These are phyloP conservation scores for Hypolimnas misippus DNA, from an alignment of 2,888 invertebrate genomes.

Conservation along the genomic window DNA sequence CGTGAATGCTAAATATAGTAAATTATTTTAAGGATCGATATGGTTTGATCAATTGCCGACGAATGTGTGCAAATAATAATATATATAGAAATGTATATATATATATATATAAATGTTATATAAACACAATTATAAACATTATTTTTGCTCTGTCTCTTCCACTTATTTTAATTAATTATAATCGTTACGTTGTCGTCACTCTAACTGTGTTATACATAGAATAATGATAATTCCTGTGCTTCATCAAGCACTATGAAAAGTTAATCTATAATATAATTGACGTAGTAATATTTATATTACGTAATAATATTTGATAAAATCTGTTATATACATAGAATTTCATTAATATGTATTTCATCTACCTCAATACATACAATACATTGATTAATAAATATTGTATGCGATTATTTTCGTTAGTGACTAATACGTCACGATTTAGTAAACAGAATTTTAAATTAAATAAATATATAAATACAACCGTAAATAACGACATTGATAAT, in stretches of 20 bases:
- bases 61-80: no score
- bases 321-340: no score
- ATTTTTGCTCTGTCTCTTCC: background rate
- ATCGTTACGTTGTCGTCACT: background rate
- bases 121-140: background rate
- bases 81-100: background rate
- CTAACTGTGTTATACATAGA: background rate
- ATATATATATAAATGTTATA: background rate
- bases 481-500: no score
- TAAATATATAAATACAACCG: no score
- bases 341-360: no score
- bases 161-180: background rate
- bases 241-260: background rate
- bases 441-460: no score
- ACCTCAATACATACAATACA: no score
- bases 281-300: constrained; percentile 2
- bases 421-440: no score
- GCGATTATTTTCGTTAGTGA: no score
- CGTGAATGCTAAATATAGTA: constrained; percentile 18
- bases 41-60: no score
- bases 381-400: no score
- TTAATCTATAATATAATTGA: constrained; percentile 1
- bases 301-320: background rate
- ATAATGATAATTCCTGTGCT: constrained; percentile 4
- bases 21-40: no score